phyloP scores from a whole-genome alignment of 2,888 invertebrate genomes.

The Synergus gifuensis region DNA sequence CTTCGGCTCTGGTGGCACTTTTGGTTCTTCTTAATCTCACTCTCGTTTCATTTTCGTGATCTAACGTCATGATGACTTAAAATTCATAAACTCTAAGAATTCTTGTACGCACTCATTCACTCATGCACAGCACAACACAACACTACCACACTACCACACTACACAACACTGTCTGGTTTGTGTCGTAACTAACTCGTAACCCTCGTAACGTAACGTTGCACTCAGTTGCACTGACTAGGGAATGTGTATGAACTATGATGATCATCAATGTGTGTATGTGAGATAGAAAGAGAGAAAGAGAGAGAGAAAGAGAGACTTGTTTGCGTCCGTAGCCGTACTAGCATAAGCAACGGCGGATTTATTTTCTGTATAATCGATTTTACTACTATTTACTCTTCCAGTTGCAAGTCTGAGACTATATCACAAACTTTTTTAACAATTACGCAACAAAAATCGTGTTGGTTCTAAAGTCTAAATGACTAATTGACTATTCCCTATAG shows the following conservation, averaged over 20 bases:
- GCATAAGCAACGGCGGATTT: conserved; percentile 9
- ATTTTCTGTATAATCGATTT: too few species aligned
- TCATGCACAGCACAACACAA: conserved; percentile 43
- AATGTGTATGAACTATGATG: background rate
- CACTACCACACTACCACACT: conserved; percentile 2
- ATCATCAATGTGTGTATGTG: background rate
- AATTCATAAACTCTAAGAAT: conserved; percentile 14
- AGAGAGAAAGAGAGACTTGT: background rate
- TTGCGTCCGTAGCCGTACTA: conserved; percentile 21
- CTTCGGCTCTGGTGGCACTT: conserved; percentile 93
- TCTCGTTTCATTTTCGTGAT: conserved; percentile 74
- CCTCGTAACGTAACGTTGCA: too few species aligned
- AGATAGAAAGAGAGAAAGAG: background rate
- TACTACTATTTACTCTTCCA: too few species aligned
- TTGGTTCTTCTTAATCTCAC: conserved; percentile 87
- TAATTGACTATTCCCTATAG: too few species aligned
- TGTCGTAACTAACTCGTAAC: too few species aligned
- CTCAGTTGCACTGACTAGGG: background rate
- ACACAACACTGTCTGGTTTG: conserved; percentile 6
- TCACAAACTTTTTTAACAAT: too few species aligned
- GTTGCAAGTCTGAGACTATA: too few species aligned
- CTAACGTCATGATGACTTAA: conserved; percentile 52
- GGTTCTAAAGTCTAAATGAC: too few species aligned
- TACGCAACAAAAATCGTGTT: too few species aligned
- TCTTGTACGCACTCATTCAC: conserved; percentile 51